These are phyloP conservation scores for Condylostylus longicornis DNA, from an alignment of 1,140 invertebrate genomes.

Conservation along the genomic window DNA sequence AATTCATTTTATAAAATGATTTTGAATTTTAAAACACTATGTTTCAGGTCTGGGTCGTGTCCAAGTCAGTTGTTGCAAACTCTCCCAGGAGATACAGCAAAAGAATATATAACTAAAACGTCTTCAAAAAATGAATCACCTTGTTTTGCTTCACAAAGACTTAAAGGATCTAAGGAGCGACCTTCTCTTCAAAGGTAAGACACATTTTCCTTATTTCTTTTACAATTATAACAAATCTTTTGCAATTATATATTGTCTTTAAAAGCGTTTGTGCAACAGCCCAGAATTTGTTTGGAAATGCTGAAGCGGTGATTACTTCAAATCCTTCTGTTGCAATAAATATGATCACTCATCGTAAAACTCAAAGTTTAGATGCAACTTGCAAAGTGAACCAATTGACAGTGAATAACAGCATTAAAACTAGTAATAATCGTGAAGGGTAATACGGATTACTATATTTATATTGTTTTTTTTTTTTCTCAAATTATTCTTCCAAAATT, in stretches of 20 bases:
- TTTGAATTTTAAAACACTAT: neutral
- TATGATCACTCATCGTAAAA: conserved; percentile 54
- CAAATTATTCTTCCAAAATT: conserved; percentile 14
- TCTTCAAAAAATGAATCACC: conserved; percentile 4
- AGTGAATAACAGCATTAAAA: conserved; percentile 5
- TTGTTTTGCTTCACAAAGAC: conserved; percentile 25
- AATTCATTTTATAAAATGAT: too few species aligned
- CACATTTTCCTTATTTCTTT: too few species aligned
- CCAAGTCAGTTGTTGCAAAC: conserved; percentile 68
- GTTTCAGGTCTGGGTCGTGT: conserved; percentile 69
- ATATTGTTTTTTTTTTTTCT: conserved; percentile 11
- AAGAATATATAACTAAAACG: neutral
- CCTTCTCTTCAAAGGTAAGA: conserved; percentile 22
- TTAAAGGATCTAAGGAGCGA: conserved; percentile 26
- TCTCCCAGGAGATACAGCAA: conserved; percentile 30
- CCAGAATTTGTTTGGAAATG: too few species aligned
- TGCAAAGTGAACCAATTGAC: conserved; percentile 21
- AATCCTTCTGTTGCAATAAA: too few species aligned
- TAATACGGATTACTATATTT: neutral
- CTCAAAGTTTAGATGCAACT: conserved; percentile 60
- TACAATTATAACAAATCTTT: too few species aligned
- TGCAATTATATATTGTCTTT: too few species aligned
- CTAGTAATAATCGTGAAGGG: conserved; percentile 5
- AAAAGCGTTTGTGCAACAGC: too few species aligned
- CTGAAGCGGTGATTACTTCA: too few species aligned